Evolutionary conservation across 1,140 invertebrate species (phyloP).

Genomic region (Euura saliciscinereae): DNA sequence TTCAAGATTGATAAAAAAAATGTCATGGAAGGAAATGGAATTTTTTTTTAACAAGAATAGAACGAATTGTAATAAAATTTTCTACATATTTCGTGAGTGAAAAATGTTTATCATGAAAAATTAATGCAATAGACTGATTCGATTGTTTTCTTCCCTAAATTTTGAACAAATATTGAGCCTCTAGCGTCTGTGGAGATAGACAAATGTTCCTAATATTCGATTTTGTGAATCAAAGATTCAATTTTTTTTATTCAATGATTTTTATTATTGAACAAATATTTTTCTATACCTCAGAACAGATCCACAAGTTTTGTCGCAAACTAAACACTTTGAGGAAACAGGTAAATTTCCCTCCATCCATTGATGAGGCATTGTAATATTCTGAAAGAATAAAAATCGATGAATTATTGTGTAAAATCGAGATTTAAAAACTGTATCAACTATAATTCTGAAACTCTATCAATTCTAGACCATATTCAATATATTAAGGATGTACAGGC

Average conservation of each 20-base stretch:
- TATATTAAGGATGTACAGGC: no score
- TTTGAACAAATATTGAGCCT: no score
- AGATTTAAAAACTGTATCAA: conserved; percentile 12
- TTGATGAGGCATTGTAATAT: conserved; percentile 94
- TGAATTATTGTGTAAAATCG: conserved; percentile 16
- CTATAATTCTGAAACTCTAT: not conserved
- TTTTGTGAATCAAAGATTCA: not conserved
- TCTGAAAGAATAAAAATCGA: conserved; percentile 61
- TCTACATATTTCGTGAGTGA: no score
- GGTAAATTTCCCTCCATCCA: conserved; percentile 98
- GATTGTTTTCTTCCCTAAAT: no score
- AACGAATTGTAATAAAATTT: not conserved
- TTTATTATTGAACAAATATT: conserved; percentile 3
- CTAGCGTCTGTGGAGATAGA: no score
- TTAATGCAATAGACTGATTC: no score
- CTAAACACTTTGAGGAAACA: conserved; percentile 89
- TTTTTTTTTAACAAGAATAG: not conserved
- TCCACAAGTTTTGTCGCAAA: conserved; percentile 97
- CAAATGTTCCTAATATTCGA: not conserved
- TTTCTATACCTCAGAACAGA: conserved; percentile 80
- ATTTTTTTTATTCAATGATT: conserved; percentile 3
- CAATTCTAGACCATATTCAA: not conserved
- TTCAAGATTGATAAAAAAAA: no score
- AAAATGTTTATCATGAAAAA: not conserved
- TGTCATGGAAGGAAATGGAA: no score